Evolutionary conservation across 2,113 vertebrate species (phyloP).

Genomic region (Enhydra lutris): DNA sequence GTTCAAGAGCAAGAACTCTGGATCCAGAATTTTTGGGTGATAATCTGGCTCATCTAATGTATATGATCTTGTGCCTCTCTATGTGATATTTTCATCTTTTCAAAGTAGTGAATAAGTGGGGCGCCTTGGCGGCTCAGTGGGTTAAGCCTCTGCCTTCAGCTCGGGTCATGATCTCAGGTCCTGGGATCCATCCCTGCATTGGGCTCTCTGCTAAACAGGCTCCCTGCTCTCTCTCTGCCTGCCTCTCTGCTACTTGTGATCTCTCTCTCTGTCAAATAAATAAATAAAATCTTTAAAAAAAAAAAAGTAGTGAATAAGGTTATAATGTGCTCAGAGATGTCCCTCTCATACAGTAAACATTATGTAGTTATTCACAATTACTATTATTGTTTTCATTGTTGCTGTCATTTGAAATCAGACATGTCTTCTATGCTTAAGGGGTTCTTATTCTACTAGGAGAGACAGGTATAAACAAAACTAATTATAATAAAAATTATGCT

Average conservation of each 20-base stretch:
- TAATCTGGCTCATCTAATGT: neutral
- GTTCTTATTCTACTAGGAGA: neutral
- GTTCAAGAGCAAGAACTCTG: neutral
- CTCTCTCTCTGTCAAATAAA: too few relatives aligned
- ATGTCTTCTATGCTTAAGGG: neutral
- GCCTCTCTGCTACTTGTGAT: too few relatives aligned
- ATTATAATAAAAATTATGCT: neutral
- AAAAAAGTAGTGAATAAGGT: neutral
- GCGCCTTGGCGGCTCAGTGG: too few relatives aligned
- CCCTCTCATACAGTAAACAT: neutral
- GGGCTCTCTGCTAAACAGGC: too few relatives aligned
- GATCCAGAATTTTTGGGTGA: neutral
- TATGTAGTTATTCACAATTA: neutral
- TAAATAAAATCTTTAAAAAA: neutral
- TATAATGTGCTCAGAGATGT: neutral
- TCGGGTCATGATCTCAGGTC: too few relatives aligned
- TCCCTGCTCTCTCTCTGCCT: too few relatives aligned
- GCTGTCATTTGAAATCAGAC: neutral
- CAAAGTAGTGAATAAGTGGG: neutral
- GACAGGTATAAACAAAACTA: neutral
- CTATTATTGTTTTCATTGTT: neutral
- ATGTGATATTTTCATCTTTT: neutral
- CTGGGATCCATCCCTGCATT: too few relatives aligned
- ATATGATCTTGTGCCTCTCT: neutral
- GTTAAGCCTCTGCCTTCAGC: too few relatives aligned